Percentiles rank a stretch among this genome's conserved stretches.
phyloP scores from a whole-genome alignment of 2,797 vertebrate species.

The Pogonophryne albipinna region DNA sequence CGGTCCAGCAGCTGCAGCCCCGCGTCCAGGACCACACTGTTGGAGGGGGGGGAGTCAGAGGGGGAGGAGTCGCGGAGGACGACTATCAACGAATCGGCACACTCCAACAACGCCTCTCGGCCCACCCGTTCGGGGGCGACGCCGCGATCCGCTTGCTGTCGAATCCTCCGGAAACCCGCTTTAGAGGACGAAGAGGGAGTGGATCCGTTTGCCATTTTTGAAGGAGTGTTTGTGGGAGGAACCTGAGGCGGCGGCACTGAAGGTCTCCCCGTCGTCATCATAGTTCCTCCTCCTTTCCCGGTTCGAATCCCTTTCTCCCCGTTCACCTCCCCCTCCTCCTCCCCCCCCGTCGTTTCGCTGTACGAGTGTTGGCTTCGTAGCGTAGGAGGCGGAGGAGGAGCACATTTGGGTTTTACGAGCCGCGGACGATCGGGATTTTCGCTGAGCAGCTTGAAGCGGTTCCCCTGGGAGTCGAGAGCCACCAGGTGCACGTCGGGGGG shows the following conservation, averaged over 20 bases:
- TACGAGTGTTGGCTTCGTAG: slow-evolving; percentile 88
- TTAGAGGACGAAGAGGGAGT: slow-evolving; percentile 70
- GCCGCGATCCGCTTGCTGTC: slow-evolving; percentile 90
- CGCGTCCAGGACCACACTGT: slow-evolving; percentile 95
- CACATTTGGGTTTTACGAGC: slow-evolving; percentile 97
- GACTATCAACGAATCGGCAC: slow-evolving; percentile 91
- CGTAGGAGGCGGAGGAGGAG: slow-evolving; percentile 95
- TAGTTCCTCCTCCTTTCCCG: slow-evolving; percentile 85
- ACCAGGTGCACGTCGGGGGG: slow-evolving; percentile 95
- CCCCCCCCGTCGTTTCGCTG: slow-evolving; percentile 72
- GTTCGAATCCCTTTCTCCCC: slow-evolving; percentile 89
- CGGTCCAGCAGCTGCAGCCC: slow-evolving; percentile 98
- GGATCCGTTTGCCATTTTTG: slow-evolving; percentile 93
- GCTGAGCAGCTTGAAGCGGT: slow-evolving; percentile 97
- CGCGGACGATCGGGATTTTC: slow-evolving; percentile 95
- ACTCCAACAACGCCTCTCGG: slow-evolving; percentile 96
- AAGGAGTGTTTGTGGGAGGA: slow-evolving; percentile 84
- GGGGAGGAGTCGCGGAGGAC: slow-evolving; percentile 85
- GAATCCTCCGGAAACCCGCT: slow-evolving; percentile 91
- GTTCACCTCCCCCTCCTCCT: slow-evolving; percentile 86
- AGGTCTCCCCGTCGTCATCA: slow-evolving; percentile 85
- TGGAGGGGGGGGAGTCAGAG: slow-evolving; percentile 79
- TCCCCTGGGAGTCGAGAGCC: slow-evolving; percentile 98
- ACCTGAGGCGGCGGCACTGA: slow-evolving; percentile 90
- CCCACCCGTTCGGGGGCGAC: slow-evolving; percentile 92